Conservation (phyloP, 2,113 vertebrate species). For the Peucedramus taeniatus region DNA sequence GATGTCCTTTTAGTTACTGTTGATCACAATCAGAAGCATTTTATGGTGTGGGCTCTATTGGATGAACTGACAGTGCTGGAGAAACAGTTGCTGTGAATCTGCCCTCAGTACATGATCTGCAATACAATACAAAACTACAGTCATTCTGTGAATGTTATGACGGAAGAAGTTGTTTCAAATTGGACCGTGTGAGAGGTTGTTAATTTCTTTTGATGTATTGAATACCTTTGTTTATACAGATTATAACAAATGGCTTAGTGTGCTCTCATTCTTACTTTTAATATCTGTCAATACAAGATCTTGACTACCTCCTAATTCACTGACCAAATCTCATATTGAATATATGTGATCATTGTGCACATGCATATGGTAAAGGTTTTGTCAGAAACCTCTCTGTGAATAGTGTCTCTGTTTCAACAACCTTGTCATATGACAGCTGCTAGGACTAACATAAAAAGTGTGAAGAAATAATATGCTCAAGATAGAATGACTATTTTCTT, state of each 20-base stretch:
- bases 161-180: not conserved
- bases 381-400: not conserved
- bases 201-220: not conserved
- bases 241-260: not conserved
- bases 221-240: not conserved
- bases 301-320: not conserved
- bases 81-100: not conserved
- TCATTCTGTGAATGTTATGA: not conserved
- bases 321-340: not conserved
- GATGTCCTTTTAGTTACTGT: not conserved
- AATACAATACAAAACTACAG: not conserved
- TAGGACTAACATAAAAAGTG: conserved; percentile 36
- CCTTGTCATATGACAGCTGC: not conserved
- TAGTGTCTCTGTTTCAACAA: not conserved
- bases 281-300: not conserved
- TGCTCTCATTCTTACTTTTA: not conserved
- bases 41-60: not conserved
- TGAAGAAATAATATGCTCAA: conserved; percentile 49
- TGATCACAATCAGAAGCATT: not conserved
- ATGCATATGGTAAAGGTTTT: not conserved
- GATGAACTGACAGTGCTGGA: not conserved
- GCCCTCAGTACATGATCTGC: not conserved
- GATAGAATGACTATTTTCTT: conserved; percentile 77
- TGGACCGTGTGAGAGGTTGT: not conserved
- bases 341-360: not conserved